These are phyloP conservation scores for Mungos mungo DNA, from an alignment of 2,113 vertebrate genomes.

Conservation along the genomic window DNA sequence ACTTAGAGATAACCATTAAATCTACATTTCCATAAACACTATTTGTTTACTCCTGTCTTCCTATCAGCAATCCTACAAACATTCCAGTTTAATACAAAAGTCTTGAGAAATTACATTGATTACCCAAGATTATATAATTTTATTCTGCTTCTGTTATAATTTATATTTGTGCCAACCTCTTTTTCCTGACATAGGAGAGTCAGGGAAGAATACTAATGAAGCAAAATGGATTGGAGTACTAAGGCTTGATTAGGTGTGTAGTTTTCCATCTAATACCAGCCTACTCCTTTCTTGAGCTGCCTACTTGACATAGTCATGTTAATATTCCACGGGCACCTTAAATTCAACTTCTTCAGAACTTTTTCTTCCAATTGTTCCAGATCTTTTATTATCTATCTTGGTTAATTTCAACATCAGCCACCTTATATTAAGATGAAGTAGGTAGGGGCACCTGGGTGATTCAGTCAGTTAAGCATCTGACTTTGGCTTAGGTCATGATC, in stretches of 20 bases:
- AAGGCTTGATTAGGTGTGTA: neutral
- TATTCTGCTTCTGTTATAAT: slow-evolving; percentile 11
- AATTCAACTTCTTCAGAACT: neutral
- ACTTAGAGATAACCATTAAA: neutral
- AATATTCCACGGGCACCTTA: neutral
- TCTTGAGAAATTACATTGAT: slow-evolving; percentile 29
- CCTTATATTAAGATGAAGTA: neutral
- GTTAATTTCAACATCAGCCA: neutral
- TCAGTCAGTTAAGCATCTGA: too few relatives aligned
- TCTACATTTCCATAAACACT: neutral
- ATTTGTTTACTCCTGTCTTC: neutral
- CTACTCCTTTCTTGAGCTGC: neutral
- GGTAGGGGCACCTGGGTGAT: too few relatives aligned
- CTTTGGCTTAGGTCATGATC: too few relatives aligned
- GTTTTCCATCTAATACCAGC: neutral
- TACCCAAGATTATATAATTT: neutral
- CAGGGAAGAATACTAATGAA: neutral
- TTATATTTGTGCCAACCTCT: slow-evolving; percentile 2
- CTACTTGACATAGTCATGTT: neutral
- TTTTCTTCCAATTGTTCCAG: slow-evolving; percentile 3
- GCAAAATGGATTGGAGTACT: neutral
- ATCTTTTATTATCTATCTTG: neutral
- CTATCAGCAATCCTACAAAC: neutral
- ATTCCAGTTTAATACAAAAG: neutral
- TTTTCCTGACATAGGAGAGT: neutral